Evolutionary conservation across 2,888 invertebrate genomes (phyloP).

Genomic region (Fissipunctia ypsillon): DNA sequence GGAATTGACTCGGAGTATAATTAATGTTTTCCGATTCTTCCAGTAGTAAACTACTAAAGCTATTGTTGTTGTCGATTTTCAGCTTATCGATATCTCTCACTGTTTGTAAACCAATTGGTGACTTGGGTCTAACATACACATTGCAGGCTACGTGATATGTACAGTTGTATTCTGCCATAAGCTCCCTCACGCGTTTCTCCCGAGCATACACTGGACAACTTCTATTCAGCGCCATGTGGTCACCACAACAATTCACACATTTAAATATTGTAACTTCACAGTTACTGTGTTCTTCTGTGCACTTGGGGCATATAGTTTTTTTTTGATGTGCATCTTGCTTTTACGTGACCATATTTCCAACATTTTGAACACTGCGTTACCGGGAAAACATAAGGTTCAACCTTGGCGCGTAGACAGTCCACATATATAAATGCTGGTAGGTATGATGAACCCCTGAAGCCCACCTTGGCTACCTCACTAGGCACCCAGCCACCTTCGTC

Average conservation of each 20-base stretch:
- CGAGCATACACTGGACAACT: conserved; percentile 37
- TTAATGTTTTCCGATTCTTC: not conserved
- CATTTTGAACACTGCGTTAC: conserved; percentile 40
- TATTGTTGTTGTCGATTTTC: not conserved
- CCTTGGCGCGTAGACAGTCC: no score
- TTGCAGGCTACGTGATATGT: conserved; percentile 26
- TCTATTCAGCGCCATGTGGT: conserved; percentile 42
- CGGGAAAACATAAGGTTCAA: no score
- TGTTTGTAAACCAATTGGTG: not conserved
- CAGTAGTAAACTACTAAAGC: not conserved
- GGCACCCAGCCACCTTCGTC: conserved; percentile 13
- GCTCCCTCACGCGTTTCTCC: conserved; percentile 39
- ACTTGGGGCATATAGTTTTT: conserved; percentile 42
- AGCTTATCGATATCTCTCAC: not conserved
- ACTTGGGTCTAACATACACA: not conserved
- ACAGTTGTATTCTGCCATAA: conserved; percentile 41
- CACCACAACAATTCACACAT: conserved; percentile 46
- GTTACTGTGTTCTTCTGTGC: conserved; percentile 36
- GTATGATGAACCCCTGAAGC: no score
- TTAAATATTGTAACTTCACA: conserved; percentile 26
- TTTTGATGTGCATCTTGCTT: conserved; percentile 15
- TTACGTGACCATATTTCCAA: conserved; percentile 47
- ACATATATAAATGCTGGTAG: no score
- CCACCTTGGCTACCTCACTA: conserved; percentile 35
- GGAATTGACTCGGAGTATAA: not conserved